Evolutionary conservation across 2,797 vertebrate genomes (phyloP), one percentile per base, ranked within the genome.

Genomic region (Myotis vivesi): DNA sequence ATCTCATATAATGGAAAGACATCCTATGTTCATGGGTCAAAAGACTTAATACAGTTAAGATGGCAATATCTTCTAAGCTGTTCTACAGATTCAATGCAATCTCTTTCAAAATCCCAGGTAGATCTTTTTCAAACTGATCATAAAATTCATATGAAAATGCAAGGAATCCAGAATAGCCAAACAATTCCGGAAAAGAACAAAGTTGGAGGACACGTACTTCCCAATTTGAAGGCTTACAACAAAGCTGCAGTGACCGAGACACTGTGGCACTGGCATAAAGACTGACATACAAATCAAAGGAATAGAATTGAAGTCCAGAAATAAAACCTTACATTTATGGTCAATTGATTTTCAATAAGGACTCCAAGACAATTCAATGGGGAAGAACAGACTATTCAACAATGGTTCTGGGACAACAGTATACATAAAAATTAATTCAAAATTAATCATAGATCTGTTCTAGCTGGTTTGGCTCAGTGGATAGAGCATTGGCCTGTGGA

Each of bases 341-440:
- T 38, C 16, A 66, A 8, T 12, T 69, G n/a, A 57, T 81, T 92
- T 84, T 51, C 62, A 11, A 75, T 28, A 84, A 55, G 23, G 53
- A 95, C 75, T 71, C 30, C 30, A 89, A 77, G 53, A 82, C 33
- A 77, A 36, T 38, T 89, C 62, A 90, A 17, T 64, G 36, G n/a
- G 17, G 25, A 38, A 85, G n/a, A 44, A 82, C 13, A 25, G 13
- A 53, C 20, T 76, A 69, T 30, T 72, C 36, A 83, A 84, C 6
- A 90, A 33, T 46, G 10, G 16, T 84, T 84, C 46, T 72, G 30
- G 22, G 25, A 93, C 44, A 87, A 92, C 22, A 73, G 30, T 23
- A 66, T 15, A 81, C 10, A 77, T 41, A 83, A 71, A 87, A 79
- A 73, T 87, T 87, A 83, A 62, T 87, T 88, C 36, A 87, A 93